Evolutionary conservation across 2,113 vertebrate genomes (phyloP).

Genomic region (Chrysemys picta): DNA sequence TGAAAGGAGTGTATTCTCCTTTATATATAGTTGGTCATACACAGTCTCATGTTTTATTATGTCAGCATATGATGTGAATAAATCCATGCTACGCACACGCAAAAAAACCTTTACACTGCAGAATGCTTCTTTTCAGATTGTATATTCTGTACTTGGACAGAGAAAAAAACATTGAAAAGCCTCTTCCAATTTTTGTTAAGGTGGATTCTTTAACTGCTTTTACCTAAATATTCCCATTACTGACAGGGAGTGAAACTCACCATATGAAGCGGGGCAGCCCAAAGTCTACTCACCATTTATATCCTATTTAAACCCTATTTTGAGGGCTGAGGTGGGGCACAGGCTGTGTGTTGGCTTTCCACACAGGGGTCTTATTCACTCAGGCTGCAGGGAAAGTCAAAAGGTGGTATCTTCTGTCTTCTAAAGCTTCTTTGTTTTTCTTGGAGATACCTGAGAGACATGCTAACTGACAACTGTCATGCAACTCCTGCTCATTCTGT

Average conservation of each 20-base stretch:
- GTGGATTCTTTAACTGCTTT: not conserved
- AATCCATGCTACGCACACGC: not conserved
- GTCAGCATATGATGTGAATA: not conserved
- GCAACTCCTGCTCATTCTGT: not conserved
- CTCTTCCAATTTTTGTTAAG: not conserved
- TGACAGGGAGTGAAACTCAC: not conserved
- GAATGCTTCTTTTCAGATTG: not conserved
- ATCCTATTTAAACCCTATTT: not conserved
- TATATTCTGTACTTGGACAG: not conserved
- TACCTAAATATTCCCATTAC: not conserved
- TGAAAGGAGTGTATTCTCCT: not conserved
- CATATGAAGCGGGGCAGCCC: not conserved
- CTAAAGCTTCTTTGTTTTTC: conserved; percentile 40
- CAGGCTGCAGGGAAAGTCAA: not conserved
- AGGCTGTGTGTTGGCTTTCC: not conserved
- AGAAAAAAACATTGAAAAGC: not conserved
- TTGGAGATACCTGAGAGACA: conserved; percentile 19
- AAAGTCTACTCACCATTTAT: not conserved
- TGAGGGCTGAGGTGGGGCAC: conserved; percentile 2
- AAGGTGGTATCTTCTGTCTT: conserved; percentile 6
- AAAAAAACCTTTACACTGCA: not conserved
- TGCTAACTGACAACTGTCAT: conserved; percentile 24
- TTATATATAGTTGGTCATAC: not conserved
- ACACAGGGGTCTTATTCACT: not conserved
- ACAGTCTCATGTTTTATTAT: not conserved